Evolutionary conservation across 2,113 vertebrate species (phyloP).

Genomic region (Theropithecus gelada): DNA sequence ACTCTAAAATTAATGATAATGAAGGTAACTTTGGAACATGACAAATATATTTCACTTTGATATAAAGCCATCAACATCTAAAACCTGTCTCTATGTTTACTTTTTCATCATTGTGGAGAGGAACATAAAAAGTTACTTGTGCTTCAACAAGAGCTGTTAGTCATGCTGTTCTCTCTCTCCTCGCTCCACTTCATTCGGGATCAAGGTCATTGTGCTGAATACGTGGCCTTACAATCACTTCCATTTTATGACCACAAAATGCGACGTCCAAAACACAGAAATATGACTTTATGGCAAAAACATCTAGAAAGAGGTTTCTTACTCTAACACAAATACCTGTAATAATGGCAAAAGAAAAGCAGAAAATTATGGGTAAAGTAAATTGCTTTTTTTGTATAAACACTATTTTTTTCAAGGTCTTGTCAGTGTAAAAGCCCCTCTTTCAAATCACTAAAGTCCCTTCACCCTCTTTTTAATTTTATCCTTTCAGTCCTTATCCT

Average conservation of each 20-base stretch:
- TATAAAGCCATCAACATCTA: not conserved
- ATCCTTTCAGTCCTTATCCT: slow-evolving; percentile 43
- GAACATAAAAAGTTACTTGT: slow-evolving; percentile 14
- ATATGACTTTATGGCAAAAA: slow-evolving; percentile 39
- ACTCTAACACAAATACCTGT: slow-evolving; percentile 52
- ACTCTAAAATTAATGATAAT: not conserved
- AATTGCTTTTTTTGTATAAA: slow-evolving; percentile 66
- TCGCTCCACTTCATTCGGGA: not conserved
- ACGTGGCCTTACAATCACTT: not conserved
- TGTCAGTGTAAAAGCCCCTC: slow-evolving; percentile 27
- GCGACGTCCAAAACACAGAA: slow-evolving; percentile 47
- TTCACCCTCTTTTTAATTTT: slow-evolving; percentile 59
- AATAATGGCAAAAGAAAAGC: slow-evolving; percentile 67
- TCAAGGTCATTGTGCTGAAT: slow-evolving; percentile 17
- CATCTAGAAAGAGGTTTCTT: slow-evolving; percentile 54
- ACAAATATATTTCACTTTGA: slow-evolving; percentile 24
- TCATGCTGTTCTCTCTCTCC: not conserved
- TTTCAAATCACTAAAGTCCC: slow-evolving; percentile 51
- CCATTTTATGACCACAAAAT: slow-evolving; percentile 40
- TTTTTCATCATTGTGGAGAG: not conserved
- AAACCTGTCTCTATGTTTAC: slow-evolving; percentile 24
- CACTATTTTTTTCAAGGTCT: slow-evolving; percentile 68
- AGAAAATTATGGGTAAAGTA: slow-evolving; percentile 63
- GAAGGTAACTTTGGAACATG: not conserved
- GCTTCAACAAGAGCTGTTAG: slow-evolving; percentile 12